These are phyloP conservation scores for Diabrotica balteata DNA, from an alignment of 2,888 invertebrate genomes.

Conservation along the genomic window DNA sequence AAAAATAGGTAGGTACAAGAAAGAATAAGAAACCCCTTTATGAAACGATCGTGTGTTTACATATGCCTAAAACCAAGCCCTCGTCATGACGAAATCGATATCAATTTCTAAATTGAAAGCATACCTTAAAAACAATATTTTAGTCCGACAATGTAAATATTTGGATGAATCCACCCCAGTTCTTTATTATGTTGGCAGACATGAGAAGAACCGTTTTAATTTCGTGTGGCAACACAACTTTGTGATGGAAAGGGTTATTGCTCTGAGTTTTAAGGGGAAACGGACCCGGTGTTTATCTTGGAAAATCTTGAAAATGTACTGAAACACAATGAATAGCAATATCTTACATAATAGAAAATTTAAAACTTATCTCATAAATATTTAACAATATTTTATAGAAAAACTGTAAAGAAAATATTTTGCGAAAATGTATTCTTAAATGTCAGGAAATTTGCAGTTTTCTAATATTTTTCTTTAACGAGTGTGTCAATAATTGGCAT, in stretches of 20 bases:
- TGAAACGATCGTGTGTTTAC: conserved; percentile 11
- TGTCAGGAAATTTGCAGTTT: too few species aligned
- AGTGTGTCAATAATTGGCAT: too few species aligned
- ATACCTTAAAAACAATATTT: conserved; percentile 55
- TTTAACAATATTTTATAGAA: too few species aligned
- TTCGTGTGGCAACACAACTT: conserved; percentile 29
- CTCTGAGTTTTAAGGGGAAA: not conserved
- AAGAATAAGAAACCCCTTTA: conserved; percentile 2
- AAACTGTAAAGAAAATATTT: too few species aligned
- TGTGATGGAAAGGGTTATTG: conserved; percentile 23
- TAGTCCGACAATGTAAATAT: conserved; percentile 53
- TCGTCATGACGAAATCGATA: conserved; percentile 48
- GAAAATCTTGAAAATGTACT: too few species aligned
- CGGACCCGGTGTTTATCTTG: too few species aligned
- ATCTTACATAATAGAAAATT: too few species aligned
- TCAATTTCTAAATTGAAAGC: conserved; percentile 56
- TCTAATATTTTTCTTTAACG: too few species aligned
- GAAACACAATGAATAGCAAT: too few species aligned
- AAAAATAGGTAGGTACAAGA: not conserved
- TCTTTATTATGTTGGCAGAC: conserved; percentile 44
- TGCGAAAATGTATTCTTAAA: too few species aligned
- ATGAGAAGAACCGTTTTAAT: conserved; percentile 38
- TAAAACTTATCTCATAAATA: too few species aligned
- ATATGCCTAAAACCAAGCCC: conserved; percentile 44
- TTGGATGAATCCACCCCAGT: conserved; percentile 51